Conservation (phyloP, 2,797 vertebrate genomes). For the Smutsia temminckii region DNA sequence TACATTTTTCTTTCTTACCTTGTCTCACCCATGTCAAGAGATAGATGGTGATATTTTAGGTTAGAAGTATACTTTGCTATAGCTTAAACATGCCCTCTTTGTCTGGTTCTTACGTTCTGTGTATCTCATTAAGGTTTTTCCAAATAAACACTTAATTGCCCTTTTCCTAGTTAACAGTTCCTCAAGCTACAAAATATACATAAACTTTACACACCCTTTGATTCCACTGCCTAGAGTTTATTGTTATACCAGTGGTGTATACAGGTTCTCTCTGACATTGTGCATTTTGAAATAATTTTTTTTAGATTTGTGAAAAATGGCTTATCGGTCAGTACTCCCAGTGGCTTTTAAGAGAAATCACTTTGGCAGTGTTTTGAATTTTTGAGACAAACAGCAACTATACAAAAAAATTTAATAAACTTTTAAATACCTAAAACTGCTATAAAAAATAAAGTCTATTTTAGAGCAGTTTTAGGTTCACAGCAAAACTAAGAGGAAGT, state of each 20-base stretch:
- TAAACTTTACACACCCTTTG: not conserved
- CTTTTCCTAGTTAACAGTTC: not conserved
- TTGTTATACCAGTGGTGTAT: not conserved
- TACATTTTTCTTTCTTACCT: not conserved
- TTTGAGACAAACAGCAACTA: not conserved
- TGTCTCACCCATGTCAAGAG: not conserved
- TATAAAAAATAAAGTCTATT: no score
- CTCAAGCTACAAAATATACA: not conserved
- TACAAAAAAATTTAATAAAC: not conserved
- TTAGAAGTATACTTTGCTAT: not conserved
- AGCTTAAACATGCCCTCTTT: not conserved
- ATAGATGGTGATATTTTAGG: slow-evolving; percentile 1
- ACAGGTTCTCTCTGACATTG: not conserved
- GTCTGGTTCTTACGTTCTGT: not conserved
- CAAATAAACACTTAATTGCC: not conserved
- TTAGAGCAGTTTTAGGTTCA: not conserved
- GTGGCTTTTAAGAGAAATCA: slow-evolving; percentile 21
- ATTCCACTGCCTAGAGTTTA: not conserved
- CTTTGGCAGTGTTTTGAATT: slow-evolving; percentile 6
- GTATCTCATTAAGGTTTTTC: slow-evolving; percentile 18
- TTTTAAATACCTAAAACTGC: no score
- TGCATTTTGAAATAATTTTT: slow-evolving; percentile 36
- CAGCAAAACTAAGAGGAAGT: not conserved
- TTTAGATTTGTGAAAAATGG: slow-evolving; percentile 39
- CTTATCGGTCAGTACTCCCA: not conserved